A percentile compares a stretch with the other conserved stretches of the same genome.
Conservation (phyloP, 2,888 invertebrate genomes). For the Ganaspis brasiliensis region DNA sequence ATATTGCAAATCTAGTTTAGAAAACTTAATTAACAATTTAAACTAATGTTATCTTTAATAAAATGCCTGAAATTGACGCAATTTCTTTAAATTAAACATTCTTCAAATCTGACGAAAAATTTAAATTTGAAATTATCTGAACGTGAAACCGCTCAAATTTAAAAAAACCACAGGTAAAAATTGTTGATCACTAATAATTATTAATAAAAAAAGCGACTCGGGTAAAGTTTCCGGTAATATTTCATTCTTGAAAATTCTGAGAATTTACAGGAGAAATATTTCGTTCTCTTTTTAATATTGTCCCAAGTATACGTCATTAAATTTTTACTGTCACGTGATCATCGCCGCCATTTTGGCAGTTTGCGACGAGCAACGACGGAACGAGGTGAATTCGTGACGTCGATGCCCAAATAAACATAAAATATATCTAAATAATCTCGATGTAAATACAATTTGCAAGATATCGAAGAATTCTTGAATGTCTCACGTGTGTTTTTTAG, state of each 20-base stretch:
- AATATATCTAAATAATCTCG: slow-evolving; percentile 31
- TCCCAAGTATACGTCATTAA: slow-evolving; percentile 29
- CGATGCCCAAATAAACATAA: slow-evolving; percentile 37
- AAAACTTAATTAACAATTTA: no score
- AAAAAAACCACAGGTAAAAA: not conserved
- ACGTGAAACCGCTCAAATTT: slow-evolving; percentile 11
- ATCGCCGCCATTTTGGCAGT: slow-evolving; percentile 37
- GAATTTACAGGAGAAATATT: slow-evolving; percentile 16
- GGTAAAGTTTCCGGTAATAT: slow-evolving; percentile 16
- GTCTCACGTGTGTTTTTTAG: slow-evolving; percentile 16
- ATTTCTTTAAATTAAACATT: no score
- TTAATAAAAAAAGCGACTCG: not conserved
- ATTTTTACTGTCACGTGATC: slow-evolving; percentile 29
- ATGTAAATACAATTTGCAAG: slow-evolving; percentile 13
- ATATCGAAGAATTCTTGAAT: not conserved
- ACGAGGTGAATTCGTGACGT: slow-evolving; percentile 23
- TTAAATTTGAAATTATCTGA: no score
- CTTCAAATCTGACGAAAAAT: no score
- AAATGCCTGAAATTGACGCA: no score
- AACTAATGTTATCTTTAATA: no score
- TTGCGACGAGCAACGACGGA: slow-evolving; percentile 36
- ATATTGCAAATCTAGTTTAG: no score
- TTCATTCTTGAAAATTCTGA: not conserved
- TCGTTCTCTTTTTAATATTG: slow-evolving; percentile 19
- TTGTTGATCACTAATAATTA: not conserved